Conservation (phyloP, 1,140 invertebrate genomes). For the Periplaneta americana region DNA sequence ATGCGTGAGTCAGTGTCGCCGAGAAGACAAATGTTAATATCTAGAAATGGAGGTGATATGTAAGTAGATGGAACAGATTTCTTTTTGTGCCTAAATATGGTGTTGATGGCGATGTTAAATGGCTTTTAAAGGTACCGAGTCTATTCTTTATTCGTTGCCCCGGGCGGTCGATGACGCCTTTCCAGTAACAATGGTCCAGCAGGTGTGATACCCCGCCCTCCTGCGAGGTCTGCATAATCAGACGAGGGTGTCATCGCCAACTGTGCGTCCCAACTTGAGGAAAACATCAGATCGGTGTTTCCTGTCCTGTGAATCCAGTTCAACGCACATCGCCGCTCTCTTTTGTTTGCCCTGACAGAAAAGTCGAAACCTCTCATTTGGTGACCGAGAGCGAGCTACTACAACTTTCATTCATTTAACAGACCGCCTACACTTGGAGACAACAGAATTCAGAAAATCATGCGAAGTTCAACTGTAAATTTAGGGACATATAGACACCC, state of each 20-base stretch:
- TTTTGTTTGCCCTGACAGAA: too few relatives aligned
- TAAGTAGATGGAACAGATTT: not conserved
- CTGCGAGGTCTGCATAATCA: not conserved
- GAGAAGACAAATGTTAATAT: not conserved
- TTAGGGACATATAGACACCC: too few relatives aligned
- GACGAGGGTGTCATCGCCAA: not conserved
- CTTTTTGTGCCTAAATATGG: not conserved
- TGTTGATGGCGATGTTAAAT: not conserved
- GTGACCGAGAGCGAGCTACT: too few relatives aligned
- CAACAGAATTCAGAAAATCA: too few relatives aligned
- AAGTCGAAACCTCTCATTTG: too few relatives aligned
- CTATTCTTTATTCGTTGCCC: not conserved
- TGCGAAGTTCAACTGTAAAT: too few relatives aligned
- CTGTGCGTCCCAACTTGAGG: not conserved
- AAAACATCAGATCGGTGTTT: not conserved
- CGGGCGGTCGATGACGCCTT: not conserved
- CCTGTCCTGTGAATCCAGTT: not conserved
- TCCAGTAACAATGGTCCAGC: not conserved
- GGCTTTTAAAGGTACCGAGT: not conserved
- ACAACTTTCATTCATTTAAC: too few relatives aligned
- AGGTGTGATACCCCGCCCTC: not conserved
- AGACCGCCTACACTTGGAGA: too few relatives aligned
- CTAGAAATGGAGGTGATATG: too few relatives aligned
- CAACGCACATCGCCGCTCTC: too few relatives aligned
- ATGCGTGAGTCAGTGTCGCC: not conserved